Percentiles rank a stretch among this genome's conserved stretches.
Evolutionary conservation across 92 coral and sea anemone species (phyloP).

Genomic region (Epizoanthus scotinus): DNA sequence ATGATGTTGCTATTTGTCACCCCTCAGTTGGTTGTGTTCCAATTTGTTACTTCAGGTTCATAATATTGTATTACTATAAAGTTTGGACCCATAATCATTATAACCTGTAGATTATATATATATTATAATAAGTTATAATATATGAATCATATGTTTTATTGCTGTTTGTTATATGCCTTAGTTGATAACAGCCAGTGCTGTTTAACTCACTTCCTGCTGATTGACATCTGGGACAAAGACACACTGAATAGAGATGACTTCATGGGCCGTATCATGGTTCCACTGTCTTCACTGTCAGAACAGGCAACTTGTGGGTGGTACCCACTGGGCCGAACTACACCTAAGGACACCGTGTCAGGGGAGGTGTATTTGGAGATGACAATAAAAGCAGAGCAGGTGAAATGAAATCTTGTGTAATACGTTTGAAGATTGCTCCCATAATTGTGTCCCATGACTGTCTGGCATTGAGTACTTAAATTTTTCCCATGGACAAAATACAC

Average conservation of each 20-base stretch:
- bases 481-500: too few species aligned
- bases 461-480: too few species aligned
- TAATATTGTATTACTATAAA: too few species aligned
- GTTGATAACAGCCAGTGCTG: constrained; percentile 67
- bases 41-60: too few species aligned
- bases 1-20: too few species aligned
- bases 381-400: constrained; percentile 74
- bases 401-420: too few species aligned
- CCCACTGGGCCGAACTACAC: constrained; percentile 75
- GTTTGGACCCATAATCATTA: too few species aligned
- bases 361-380: constrained; percentile 82
- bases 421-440: neutral
- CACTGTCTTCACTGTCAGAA: constrained; percentile 72
- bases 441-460: neutral
- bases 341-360: constrained; percentile 76
- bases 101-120: too few species aligned
- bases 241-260: constrained; percentile 94
- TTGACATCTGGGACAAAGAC: constrained; percentile 96
- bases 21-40: too few species aligned
- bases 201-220: constrained; percentile 66
- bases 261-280: constrained; percentile 92
- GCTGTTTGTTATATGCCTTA: constrained; percentile 10
- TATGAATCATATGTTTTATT: too few species aligned
- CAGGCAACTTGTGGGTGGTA: constrained; percentile 79
- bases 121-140: too few species aligned